These are phyloP conservation scores for Pelobates fuscus DNA, from an alignment of 2,113 vertebrate species.

Conservation along the genomic window DNA sequence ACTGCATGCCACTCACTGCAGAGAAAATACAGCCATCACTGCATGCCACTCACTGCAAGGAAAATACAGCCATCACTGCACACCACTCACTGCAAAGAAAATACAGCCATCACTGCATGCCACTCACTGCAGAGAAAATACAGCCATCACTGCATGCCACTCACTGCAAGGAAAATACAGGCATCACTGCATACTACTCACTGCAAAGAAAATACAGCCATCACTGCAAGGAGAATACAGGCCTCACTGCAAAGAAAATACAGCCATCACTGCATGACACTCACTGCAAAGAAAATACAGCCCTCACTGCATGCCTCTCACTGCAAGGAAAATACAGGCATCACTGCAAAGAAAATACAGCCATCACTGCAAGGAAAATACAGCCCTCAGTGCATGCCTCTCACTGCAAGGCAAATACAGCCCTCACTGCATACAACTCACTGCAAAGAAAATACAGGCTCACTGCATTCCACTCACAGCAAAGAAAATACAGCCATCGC, in stretches of 20 bases:
- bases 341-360: not conserved
- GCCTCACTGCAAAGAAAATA: too few species aligned
- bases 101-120: not conserved
- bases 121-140: not conserved
- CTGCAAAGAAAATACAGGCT: not conserved
- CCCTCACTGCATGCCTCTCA: not conserved
- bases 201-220: too few species aligned
- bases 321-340: not conserved
- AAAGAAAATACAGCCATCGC: not conserved
- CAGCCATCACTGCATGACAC: not conserved
- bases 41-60: not conserved
- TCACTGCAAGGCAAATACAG: not conserved
- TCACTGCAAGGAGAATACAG: too few species aligned
- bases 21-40: too few species aligned
- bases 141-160: not conserved
- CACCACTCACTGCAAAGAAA: not conserved
- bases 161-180: not conserved
- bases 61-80: not conserved
- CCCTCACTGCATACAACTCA: not conserved
- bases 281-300: not conserved
- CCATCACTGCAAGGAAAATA: not conserved
- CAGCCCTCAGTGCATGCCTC: not conserved
- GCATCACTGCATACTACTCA: not conserved
- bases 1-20: too few species aligned
- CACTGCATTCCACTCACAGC: not conserved